A percentile compares a stretch with the other conserved stretches of the same genome.
Conservation (phyloP, 2,888 invertebrate genomes). For the Ceriagrion tenellum region DNA sequence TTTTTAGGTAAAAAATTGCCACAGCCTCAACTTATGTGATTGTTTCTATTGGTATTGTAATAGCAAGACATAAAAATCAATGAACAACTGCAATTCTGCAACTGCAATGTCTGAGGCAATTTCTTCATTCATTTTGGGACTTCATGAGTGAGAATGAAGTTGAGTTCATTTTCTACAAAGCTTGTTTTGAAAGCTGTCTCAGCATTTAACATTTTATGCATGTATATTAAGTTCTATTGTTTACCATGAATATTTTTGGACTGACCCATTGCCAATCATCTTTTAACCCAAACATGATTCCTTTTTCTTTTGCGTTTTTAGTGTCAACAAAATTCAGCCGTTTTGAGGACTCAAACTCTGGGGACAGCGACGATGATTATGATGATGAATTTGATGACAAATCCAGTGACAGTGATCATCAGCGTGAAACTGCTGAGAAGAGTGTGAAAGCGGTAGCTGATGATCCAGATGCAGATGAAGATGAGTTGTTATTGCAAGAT, state of each 20-base stretch:
- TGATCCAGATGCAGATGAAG: conserved; percentile 70
- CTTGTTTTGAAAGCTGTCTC: not conserved
- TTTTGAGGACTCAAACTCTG: conserved; percentile 78
- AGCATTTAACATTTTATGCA: not conserved
- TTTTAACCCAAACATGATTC: no score
- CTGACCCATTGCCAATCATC: not conserved
- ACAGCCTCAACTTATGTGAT: no score
- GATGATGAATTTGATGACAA: conserved; percentile 70
- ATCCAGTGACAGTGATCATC: conserved; percentile 39
- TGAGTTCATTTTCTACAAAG: no score
- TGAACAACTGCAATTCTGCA: no score
- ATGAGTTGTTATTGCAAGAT: conserved; percentile 73
- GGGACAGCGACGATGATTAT: conserved; percentile 73
- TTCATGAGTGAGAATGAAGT: no score
- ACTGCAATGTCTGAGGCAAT: no score
- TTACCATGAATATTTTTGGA: not conserved
- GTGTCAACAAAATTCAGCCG: conserved; percentile 79
- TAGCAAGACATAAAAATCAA: no score
- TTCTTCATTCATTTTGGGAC: no score
- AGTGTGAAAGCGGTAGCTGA: conserved; percentile 75
- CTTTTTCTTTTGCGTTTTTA: conserved; percentile 71
- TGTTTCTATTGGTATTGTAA: no score
- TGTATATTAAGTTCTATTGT: not conserved
- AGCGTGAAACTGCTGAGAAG: conserved; percentile 74
- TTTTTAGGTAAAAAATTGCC: no score